Conservation (phyloP, 2,888 invertebrate genomes). For the Gymnocheta viridis region DNA sequence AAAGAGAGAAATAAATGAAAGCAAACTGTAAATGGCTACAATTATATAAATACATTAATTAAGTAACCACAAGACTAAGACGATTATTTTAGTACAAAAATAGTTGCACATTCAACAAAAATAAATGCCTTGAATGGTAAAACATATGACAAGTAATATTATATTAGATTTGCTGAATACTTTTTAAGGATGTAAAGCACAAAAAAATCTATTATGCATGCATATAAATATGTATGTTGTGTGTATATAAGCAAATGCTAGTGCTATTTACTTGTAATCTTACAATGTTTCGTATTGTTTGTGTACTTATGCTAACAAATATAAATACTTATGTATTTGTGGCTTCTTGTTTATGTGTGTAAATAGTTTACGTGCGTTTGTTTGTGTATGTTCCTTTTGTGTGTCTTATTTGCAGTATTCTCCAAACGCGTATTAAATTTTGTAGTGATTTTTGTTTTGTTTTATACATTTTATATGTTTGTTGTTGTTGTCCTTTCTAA, state of each 20-base stretch:
- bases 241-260: too few species aligned
- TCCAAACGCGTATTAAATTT: constrained; percentile 61
- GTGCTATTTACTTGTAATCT: neutral
- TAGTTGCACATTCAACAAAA: constrained; percentile 8
- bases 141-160: constrained; percentile 43
- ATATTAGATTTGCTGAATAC: constrained; percentile 1
- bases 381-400: constrained; percentile 12
- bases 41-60: constrained; percentile 59
- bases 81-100: constrained; percentile 45
- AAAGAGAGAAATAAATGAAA: constrained; percentile 6
- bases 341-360: constrained; percentile 5
- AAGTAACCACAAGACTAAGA: constrained; percentile 51
- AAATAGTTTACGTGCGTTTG: neutral
- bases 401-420: constrained; percentile 42
- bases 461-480: constrained; percentile 22
- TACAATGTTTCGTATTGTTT: neutral
- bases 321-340: neutral
- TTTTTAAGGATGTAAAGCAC: neutral
- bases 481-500: constrained; percentile 14
- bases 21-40: constrained; percentile 42
- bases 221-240: too few species aligned
- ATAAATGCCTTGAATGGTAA: constrained; percentile 10
- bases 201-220: too few species aligned
- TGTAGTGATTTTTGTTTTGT: constrained; percentile 40
- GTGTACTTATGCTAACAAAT: neutral